phyloP scores from a whole-genome alignment of 2,113 vertebrate genomes.

The Muscicapa adusta region DNA sequence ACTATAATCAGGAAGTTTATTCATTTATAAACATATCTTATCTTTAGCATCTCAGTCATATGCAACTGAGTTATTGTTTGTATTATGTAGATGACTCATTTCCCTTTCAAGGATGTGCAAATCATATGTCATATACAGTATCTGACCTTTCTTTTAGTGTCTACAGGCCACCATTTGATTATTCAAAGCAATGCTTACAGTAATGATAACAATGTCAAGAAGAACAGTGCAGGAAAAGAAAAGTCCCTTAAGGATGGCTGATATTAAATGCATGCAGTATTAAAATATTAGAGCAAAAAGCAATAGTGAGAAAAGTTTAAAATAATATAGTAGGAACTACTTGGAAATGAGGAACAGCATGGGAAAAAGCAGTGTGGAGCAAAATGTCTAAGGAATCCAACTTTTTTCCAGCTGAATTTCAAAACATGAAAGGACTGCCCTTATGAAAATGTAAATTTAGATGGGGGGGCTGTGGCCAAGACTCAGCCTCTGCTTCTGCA shows the following conservation, averaged over 20 bases:
- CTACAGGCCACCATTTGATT: slow-evolving; percentile 50
- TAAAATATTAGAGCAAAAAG: slow-evolving; percentile 1
- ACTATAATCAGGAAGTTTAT: slow-evolving; percentile 73
- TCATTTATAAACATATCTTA: slow-evolving; percentile 78
- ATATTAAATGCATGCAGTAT: not conserved
- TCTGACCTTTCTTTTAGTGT: slow-evolving; percentile 58
- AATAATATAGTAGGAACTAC: not conserved
- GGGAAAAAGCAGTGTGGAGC: not conserved
- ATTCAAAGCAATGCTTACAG: slow-evolving; percentile 40
- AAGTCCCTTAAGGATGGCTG: not conserved
- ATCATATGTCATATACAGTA: slow-evolving; percentile 71
- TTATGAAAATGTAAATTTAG: not conserved
- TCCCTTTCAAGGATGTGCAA: slow-evolving; percentile 71
- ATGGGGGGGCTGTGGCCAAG: not conserved
- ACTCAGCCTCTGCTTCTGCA: not conserved
- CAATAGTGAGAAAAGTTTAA: not conserved
- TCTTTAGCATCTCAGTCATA: slow-evolving; percentile 77
- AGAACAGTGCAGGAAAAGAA: not conserved
- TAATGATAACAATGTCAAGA: slow-evolving; percentile 21
- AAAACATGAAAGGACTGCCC: not conserved
- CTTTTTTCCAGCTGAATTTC: not conserved
- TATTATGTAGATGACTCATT: slow-evolving; percentile 75
- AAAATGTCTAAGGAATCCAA: not conserved
- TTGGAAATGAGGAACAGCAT: not conserved
- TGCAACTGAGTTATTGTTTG: slow-evolving; percentile 74